Evolutionary conservation across 2,888 invertebrate species (phyloP).

Genomic region (Ennomos fuscantarius): DNA sequence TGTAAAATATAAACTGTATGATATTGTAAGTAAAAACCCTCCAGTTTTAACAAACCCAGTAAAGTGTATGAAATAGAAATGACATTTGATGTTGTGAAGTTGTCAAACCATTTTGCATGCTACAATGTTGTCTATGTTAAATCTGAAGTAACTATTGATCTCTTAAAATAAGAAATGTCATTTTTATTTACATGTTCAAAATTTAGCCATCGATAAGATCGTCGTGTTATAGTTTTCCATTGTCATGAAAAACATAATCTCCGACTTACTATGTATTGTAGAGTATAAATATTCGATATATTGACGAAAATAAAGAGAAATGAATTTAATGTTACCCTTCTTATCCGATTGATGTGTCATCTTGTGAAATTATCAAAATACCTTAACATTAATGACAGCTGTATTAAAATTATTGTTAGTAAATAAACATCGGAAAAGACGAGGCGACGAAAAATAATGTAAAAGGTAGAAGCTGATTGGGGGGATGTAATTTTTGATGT

Average conservation of each 20-base stretch:
- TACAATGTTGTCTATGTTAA: slow-evolving; percentile 14
- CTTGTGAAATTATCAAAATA: not conserved
- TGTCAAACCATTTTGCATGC: slow-evolving; percentile 13
- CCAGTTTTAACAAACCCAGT: slow-evolving; percentile 15
- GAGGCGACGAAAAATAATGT: slow-evolving; percentile 13
- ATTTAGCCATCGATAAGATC: not conserved
- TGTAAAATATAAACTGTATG: slow-evolving; percentile 17
- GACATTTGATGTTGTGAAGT: slow-evolving; percentile 3
- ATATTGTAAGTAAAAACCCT: slow-evolving; percentile 13
- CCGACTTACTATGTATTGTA: not conserved
- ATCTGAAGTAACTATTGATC: slow-evolving; percentile 17
- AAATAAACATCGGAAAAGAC: slow-evolving; percentile 11
- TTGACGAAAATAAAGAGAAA: slow-evolving; percentile 3
- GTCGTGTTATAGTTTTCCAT: too few species aligned
- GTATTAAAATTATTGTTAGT: slow-evolving; percentile 5
- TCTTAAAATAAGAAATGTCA: slow-evolving; percentile 28
- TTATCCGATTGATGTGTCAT: not conserved
- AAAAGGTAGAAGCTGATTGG: slow-evolving; percentile 52
- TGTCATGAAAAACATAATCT: too few species aligned
- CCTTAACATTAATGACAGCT: slow-evolving; percentile 10
- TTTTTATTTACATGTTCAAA: slow-evolving; percentile 19
- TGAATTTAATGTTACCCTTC: not conserved
- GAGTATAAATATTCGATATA: not conserved
- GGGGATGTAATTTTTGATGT: slow-evolving; percentile 59
- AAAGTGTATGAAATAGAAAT: slow-evolving; percentile 18